Conservation (phyloP, 37 sponge, comb jelly and placozoan species). For the Theonella swinhoei region DNA sequence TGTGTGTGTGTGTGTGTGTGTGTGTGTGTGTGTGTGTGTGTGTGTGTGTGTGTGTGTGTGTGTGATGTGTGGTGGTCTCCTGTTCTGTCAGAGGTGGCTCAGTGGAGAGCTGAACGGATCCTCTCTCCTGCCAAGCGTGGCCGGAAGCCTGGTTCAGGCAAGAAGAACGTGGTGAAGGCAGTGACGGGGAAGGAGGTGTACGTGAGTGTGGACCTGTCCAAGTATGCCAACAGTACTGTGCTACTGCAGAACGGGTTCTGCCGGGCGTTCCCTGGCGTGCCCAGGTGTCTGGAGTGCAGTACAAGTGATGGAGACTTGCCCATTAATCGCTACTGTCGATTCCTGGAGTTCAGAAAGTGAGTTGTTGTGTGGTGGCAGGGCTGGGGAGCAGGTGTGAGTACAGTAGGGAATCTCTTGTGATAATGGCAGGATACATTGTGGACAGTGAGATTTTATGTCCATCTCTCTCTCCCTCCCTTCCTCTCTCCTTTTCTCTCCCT, state of each 20-base stretch:
- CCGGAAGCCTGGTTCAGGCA: constrained; percentile 71
- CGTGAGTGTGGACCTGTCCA: constrained; percentile 51
- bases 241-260: constrained; percentile 73
- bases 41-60: neutral
- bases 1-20: neutral
- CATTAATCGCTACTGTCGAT: constrained; percentile 54
- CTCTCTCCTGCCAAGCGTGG: constrained; percentile 72
- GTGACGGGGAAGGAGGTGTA: constrained; percentile 56
- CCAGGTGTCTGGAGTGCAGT: constrained; percentile 68
- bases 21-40: neutral
- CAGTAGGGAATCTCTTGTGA: neutral
- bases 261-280: constrained; percentile 65
- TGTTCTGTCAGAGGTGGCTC: constrained; percentile 48
- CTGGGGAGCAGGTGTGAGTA: neutral
- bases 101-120: constrained; percentile 53
- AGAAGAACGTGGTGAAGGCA: constrained; percentile 72
- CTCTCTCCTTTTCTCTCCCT: no score
- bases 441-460: neutral
- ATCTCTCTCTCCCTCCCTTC: neutral
- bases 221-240: constrained; percentile 37
- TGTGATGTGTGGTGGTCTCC: neutral
- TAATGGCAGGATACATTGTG: neutral
- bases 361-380: neutral
- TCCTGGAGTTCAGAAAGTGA: constrained; percentile 79
- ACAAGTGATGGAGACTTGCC: constrained; percentile 53